phyloP scores from a whole-genome alignment of 2,113 vertebrate genomes.

The Kryptolebias marmoratus region DNA sequence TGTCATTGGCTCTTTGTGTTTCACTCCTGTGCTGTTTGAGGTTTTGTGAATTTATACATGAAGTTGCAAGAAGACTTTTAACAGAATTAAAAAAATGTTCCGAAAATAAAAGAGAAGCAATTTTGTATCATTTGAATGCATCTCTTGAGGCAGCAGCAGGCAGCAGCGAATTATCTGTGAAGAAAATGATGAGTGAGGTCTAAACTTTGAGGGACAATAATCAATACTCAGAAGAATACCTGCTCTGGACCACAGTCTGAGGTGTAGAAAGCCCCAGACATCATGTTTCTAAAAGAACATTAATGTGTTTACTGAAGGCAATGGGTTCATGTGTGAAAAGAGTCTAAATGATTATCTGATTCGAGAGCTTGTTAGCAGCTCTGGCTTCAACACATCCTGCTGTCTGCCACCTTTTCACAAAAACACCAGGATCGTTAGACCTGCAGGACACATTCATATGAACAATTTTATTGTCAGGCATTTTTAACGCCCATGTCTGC shows the following conservation, averaged over 20 bases:
- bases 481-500: not conserved
- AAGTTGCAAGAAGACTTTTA: not conserved
- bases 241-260: not conserved
- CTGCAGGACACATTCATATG: not conserved
- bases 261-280: not conserved
- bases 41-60: not conserved
- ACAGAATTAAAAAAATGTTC: not conserved
- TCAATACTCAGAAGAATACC: not conserved
- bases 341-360: not conserved
- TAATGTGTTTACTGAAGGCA: not conserved
- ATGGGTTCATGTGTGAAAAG: not conserved
- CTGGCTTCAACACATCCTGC: not conserved
- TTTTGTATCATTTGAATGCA: not conserved
- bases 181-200: not conserved
- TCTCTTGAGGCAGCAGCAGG: not conserved
- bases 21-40: no score
- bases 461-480: not conserved
- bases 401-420: constrained; percentile 18
- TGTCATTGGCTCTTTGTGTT: no score
- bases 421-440: constrained; percentile 8
- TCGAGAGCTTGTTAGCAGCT: constrained; percentile 27
- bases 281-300: not conserved
- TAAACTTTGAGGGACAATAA: not conserved
- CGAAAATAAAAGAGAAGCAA: not conserved
- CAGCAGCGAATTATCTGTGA: not conserved